Conservation (phyloP, 1,140 invertebrate species). For the Pemphigus obesinymphae region DNA sequence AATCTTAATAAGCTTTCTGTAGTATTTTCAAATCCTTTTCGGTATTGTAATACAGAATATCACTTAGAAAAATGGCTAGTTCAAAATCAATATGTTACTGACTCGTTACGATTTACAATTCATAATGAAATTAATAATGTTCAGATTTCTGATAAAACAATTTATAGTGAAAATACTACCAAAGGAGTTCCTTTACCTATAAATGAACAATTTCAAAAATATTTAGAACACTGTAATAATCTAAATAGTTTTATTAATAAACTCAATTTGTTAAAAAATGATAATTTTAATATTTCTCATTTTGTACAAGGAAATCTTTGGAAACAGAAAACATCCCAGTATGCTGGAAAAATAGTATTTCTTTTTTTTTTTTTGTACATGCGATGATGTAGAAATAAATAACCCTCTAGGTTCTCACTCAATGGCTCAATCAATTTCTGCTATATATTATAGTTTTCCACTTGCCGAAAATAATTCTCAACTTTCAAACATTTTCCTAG, state of each 20-base stretch:
- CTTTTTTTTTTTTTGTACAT: background rate
- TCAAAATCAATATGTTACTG: background rate
- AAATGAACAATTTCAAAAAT: background rate
- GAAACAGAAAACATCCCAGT: too few species aligned
- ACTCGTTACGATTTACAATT: background rate
- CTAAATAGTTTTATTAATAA: background rate
- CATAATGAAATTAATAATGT: background rate
- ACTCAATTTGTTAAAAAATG: too few species aligned
- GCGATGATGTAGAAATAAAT: background rate
- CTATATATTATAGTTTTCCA: background rate
- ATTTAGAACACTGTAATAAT: background rate
- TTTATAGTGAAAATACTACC: background rate
- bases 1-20: background rate
- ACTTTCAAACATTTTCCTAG: background rate
- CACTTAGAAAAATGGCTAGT: background rate
- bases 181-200: background rate
- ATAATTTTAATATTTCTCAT: too few species aligned
- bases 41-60: background rate
- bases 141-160: background rate
- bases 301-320: too few species aligned
- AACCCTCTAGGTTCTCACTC: background rate
- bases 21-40: background rate
- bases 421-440: background rate
- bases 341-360: background rate
- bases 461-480: background rate